phyloP scores from a whole-genome alignment of 1,140 invertebrate genomes.

The Pseudomyrmex sp. region DNA sequence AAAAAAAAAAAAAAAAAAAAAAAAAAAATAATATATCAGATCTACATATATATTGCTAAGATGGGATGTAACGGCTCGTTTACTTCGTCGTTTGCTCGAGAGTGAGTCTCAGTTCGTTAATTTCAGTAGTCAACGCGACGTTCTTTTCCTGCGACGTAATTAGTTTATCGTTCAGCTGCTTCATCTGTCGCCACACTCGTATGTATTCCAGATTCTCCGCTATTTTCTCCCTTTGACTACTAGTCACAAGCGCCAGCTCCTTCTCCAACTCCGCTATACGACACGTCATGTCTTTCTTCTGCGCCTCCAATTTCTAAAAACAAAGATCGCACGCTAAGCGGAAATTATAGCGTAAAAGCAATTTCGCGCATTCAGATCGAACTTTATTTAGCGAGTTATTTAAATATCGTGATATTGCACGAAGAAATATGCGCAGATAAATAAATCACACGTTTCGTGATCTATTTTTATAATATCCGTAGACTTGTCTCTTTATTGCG shows the following conservation, averaged over 20 bases:
- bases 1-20: background rate
- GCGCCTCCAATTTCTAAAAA: conserved; percentile 76
- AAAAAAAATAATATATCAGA: background rate
- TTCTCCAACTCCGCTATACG: conserved; percentile 79
- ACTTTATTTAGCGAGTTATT: background rate
- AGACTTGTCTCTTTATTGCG: too few relatives aligned
- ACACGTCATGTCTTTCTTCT: conserved; percentile 77
- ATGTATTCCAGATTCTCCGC: conserved; percentile 83
- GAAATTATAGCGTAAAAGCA: conserved; percentile 17
- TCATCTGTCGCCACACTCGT: conserved; percentile 80
- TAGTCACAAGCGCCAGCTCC: conserved; percentile 68
- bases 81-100: conserved; percentile 78
- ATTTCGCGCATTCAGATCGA: background rate
- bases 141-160: conserved; percentile 71
- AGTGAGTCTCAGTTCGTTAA: conserved; percentile 74
- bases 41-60: background rate
- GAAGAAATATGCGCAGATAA: background rate
- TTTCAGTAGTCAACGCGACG: conserved; percentile 72
- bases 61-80: too few relatives aligned
- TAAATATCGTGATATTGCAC: background rate
- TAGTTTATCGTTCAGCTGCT: conserved; percentile 80
- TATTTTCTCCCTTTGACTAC: conserved; percentile 78
- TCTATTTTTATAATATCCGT: too few relatives aligned
- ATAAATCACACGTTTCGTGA: too few relatives aligned
- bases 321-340: background rate